Conservation (phyloP, 1,140 invertebrate genomes). For the Agrypnia vestita region DNA sequence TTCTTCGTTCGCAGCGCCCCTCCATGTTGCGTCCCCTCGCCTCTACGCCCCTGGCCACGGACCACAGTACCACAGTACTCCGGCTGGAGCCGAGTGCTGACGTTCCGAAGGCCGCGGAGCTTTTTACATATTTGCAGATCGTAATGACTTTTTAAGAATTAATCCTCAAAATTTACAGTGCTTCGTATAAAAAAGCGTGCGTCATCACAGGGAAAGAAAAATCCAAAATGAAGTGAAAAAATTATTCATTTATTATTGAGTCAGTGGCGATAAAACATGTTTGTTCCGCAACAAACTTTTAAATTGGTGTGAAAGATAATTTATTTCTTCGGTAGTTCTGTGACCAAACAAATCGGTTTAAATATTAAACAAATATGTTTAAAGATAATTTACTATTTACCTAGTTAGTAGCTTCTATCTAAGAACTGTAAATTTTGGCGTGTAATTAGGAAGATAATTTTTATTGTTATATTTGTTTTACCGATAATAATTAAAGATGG, state of each 20-base stretch:
- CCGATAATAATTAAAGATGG: constrained; percentile 8
- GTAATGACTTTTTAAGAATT: neutral
- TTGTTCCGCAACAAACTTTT: neutral
- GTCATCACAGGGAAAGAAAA: neutral
- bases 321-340: too few species aligned
- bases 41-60: neutral
- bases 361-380: too few species aligned
- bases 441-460: too few species aligned
- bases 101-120: neutral
- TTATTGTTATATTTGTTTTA: neutral
- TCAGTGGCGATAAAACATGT: neutral
- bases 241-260: neutral
- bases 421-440: too few species aligned
- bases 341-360: too few species aligned
- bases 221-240: constrained; percentile 15
- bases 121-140: neutral
- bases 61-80: neutral
- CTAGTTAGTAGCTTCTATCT: too few species aligned
- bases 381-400: too few species aligned
- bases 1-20: neutral
- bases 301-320: neutral
- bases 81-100: neutral
- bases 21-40: neutral
- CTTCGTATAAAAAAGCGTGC: neutral
- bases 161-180: neutral